These are phyloP conservation scores for Gymnoscopelus braueri DNA, from an alignment of 2,797 vertebrate genomes.

Conservation along the genomic window DNA sequence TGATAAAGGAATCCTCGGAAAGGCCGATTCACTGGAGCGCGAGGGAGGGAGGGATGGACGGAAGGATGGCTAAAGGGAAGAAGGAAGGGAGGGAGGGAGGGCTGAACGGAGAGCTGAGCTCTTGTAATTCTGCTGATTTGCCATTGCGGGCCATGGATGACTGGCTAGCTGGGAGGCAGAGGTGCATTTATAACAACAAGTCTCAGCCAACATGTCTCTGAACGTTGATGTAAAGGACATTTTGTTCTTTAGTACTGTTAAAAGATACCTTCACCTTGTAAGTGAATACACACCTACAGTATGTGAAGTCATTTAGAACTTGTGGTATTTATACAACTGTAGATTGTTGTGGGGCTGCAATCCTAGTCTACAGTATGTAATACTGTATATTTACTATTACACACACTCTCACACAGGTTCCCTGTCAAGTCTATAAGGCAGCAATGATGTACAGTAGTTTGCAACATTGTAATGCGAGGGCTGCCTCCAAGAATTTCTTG, in stretches of 20 bases:
- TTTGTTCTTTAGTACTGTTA: not conserved
- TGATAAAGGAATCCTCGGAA: slow-evolving; percentile 18
- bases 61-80: not conserved
- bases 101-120: slow-evolving; percentile 28
- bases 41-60: slow-evolving; percentile 17
- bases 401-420: no score
- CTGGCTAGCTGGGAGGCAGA: slow-evolving; percentile 11
- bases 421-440: no score
- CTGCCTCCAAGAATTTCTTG: no score
- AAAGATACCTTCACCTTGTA: not conserved
- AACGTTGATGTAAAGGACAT: slow-evolving; percentile 5
- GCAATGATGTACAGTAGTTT: no score
- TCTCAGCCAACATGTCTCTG: slow-evolving; percentile 12
- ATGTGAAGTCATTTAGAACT: not conserved
- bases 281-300: not conserved
- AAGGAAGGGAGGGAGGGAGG: slow-evolving; percentile 15
- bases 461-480: no score
- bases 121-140: slow-evolving; percentile 36
- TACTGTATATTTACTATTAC: no score
- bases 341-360: not conserved
- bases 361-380: no score
- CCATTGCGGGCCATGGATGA: slow-evolving; percentile 19
- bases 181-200: slow-evolving; percentile 17
- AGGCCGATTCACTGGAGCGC: slow-evolving; percentile 36
- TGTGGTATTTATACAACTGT: not conserved